Conservation (phyloP, 2,888 invertebrate species). For the Ochropleura leucogaster region DNA sequence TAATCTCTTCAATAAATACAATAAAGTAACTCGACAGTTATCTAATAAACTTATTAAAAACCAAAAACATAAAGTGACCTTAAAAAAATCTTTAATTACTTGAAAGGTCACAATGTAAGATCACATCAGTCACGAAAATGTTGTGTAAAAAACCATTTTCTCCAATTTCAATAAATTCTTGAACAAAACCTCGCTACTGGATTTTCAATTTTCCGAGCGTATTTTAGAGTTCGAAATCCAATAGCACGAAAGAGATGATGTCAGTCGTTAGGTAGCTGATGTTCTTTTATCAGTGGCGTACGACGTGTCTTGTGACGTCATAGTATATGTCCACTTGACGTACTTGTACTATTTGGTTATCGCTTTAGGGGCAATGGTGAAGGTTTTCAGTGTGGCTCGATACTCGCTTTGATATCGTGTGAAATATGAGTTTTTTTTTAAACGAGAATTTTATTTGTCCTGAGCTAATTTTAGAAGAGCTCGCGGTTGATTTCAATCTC, state of each 20-base stretch:
- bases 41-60: conserved; percentile 28
- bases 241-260: conserved; percentile 7
- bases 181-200: neutral
- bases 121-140: conserved; percentile 1
- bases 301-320: conserved; percentile 32
- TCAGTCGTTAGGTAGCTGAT: conserved; percentile 28
- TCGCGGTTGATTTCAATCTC: too few species aligned
- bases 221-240: neutral
- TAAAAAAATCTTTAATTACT: conserved; percentile 32
- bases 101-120: conserved; percentile 25
- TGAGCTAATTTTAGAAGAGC: too few species aligned
- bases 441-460: neutral
- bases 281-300: conserved; percentile 23
- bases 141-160: conserved; percentile 16
- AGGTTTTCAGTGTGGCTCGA: conserved; percentile 22
- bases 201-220: neutral
- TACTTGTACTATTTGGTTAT: conserved; percentile 38
- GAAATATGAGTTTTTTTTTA: neutral
- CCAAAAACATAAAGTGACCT: conserved; percentile 7
- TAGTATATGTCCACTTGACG: neutral
- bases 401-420: neutral
- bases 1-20: neutral
- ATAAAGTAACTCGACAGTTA: conserved; percentile 10
- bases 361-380: conserved; percentile 23
- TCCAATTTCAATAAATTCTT: neutral